Base-by-base conservation (phyloP, 2,113 vertebrate species). In the Oreotrochilus melanogaster region DNA sequence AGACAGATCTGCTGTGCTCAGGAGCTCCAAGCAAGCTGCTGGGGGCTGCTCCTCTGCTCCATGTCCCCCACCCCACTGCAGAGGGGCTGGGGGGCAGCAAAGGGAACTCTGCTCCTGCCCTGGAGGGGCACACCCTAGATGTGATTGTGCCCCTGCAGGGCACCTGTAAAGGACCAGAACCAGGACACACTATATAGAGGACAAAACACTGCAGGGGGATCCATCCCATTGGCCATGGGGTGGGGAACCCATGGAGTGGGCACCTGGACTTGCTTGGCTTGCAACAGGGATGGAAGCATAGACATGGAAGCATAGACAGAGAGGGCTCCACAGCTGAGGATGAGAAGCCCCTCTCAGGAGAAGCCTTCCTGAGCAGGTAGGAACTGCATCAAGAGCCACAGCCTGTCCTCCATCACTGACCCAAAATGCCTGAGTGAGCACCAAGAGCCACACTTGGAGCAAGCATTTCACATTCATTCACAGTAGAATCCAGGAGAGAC, bases 51-150 rank as follows among this genome's bases (percentile, higher is more conserved):
- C n/a, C 67, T 25, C 74, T 2, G 33, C 48, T 10, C 10, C 1
- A 0, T 6, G n/a, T 12, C 33, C 37, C 6, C 2, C 11, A 7
- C 22, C 4, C 22, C 24, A 1, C 43, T 2, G 3, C 27, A 16
- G 28, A 82, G 35, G n/a, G n/a, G n/a, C n/a, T n/a, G n/a, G n/a
- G n/a, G 11, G 37, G 9, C 37, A 37, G 37, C 37, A 37, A 37
- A 37, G 37, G 37, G 37, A 37, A 37, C 11, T 37, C 45, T 3
- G 3, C 18, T 33, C 39, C 47, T 47, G 74, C 25, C 13, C 10
- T 39, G 23, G n/a, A n/a, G n/a, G n/a, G n/a, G 51, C 61, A 50
- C 47, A 19, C 31, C 61, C 16, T 2, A 1, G 4, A 66, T 24
- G 50, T 9, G 12, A 18, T 2, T 4, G 10, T 25, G 24, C 23